Evolutionary conservation across 2,113 vertebrate genomes (phyloP).

Genomic region (Crotalus horridus): DNA sequence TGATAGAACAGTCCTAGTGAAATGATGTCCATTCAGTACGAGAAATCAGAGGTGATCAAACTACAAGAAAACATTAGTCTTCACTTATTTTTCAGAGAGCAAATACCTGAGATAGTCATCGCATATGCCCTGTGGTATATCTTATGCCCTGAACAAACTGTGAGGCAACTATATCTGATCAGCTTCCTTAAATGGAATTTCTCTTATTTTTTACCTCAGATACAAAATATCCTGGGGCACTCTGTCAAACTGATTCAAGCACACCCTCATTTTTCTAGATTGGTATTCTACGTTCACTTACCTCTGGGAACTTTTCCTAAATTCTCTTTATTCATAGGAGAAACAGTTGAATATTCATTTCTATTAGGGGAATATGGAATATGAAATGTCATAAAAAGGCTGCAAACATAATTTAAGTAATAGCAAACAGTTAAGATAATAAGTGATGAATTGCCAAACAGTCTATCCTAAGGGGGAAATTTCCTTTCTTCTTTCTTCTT

Average conservation of each 20-base stretch:
- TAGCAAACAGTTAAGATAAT: background rate
- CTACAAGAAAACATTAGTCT: background rate
- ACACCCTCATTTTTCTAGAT: background rate
- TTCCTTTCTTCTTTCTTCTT: background rate
- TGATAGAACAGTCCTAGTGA: background rate
- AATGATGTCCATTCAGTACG: background rate
- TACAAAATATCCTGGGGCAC: background rate
- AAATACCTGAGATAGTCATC: background rate
- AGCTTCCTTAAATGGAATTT: background rate
- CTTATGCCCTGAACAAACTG: background rate
- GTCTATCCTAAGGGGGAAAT: background rate
- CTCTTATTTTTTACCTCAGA: background rate
- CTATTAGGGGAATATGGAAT: background rate
- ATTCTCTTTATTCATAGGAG: background rate
- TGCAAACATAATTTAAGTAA: background rate
- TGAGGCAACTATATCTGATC: background rate
- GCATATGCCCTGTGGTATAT: background rate
- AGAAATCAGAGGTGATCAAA: background rate
- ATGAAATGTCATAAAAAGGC: background rate
- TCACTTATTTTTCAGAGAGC: background rate
- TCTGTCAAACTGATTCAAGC: background rate
- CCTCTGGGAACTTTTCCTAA: background rate
- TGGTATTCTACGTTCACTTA: background rate
- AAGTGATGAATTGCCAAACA: background rate
- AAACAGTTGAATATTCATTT: background rate